Percentiles rank a stretch among this genome's conserved stretches.
Evolutionary conservation across 2,888 invertebrate species (phyloP).

Genomic region (Pollenia griseotomentosa): DNA sequence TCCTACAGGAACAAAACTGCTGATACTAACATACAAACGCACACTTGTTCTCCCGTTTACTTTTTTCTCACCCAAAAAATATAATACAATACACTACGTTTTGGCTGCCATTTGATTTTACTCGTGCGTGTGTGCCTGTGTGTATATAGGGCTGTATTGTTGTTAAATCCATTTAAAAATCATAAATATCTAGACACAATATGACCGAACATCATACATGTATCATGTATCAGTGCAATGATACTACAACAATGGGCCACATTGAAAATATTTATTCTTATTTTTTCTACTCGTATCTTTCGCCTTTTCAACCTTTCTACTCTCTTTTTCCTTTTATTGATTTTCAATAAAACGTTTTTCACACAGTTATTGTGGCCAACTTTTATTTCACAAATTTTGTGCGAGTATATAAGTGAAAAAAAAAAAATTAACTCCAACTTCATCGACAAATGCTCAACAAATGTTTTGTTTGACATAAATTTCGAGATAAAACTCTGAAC

Average conservation of each 20-base stretch:
- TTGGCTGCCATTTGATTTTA: too few species aligned
- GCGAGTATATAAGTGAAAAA: background rate
- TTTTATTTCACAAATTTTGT: background rate
- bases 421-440: slow-evolving; percentile 4
- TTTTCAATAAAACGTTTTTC: slow-evolving; percentile 32
- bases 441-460: slow-evolving; percentile 35
- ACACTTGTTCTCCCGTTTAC: too few species aligned
- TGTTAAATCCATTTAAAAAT: too few species aligned
- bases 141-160: too few species aligned
- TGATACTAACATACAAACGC: too few species aligned
- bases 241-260: slow-evolving; percentile 23
- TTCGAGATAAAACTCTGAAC: slow-evolving; percentile 25
- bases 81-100: too few species aligned
- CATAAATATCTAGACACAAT: slow-evolving; percentile 23
- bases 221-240: background rate
- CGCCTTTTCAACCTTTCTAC: background rate
- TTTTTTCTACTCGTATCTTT: background rate
- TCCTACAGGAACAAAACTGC: too few species aligned
- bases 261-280: slow-evolving; percentile 19
- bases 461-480: slow-evolving; percentile 33
- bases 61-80: too few species aligned
- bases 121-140: too few species aligned
- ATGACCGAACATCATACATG: slow-evolving; percentile 18
- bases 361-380: slow-evolving; percentile 29
- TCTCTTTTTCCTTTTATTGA: slow-evolving; percentile 24